A percentile compares a stretch with the other conserved stretches of the same genome.
Conservation (phyloP, 2,888 invertebrate genomes). For the Galeruca laticollis region DNA sequence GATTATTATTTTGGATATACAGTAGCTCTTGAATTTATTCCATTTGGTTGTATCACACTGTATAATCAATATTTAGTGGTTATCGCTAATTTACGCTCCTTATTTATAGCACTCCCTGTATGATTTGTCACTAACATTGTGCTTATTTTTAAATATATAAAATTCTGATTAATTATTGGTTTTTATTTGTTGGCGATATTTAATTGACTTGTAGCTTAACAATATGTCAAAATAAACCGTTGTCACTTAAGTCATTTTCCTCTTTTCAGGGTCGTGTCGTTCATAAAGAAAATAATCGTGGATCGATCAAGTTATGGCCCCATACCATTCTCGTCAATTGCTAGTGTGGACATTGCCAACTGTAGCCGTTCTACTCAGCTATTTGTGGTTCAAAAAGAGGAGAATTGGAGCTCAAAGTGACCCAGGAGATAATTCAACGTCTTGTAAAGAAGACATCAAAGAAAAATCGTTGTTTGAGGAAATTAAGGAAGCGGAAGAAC, state of each 20-base stretch:
- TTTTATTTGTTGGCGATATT: too few species aligned
- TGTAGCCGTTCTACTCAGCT: conserved; percentile 82
- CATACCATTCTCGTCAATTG: conserved; percentile 76
- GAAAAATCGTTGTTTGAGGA: conserved; percentile 64
- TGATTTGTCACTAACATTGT: too few species aligned
- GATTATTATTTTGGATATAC: too few species aligned
- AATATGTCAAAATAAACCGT: background rate
- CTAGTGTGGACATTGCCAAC: conserved; percentile 85
- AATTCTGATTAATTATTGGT: too few species aligned
- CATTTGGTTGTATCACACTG: too few species aligned
- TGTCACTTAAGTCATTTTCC: conserved; percentile 23
- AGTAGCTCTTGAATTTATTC: too few species aligned
- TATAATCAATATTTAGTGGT: too few species aligned
- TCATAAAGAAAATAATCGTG: conserved; percentile 76
- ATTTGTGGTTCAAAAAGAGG: conserved; percentile 87
- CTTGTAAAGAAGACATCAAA: conserved; percentile 34
- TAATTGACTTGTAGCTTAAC: too few species aligned
- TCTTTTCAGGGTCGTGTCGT: conserved; percentile 65
- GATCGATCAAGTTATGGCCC: conserved; percentile 79
- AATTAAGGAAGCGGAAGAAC: conserved; percentile 63
- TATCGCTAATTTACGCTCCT: too few species aligned
- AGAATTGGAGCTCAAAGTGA: conserved; percentile 80
- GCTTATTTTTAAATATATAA: too few species aligned
- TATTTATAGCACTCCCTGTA: too few species aligned
- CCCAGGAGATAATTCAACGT: conserved; percentile 72